Evolutionary conservation across 64 coral and sea anemone genomes (phyloP).

Genomic region (Cladopsammia gracilis): DNA sequence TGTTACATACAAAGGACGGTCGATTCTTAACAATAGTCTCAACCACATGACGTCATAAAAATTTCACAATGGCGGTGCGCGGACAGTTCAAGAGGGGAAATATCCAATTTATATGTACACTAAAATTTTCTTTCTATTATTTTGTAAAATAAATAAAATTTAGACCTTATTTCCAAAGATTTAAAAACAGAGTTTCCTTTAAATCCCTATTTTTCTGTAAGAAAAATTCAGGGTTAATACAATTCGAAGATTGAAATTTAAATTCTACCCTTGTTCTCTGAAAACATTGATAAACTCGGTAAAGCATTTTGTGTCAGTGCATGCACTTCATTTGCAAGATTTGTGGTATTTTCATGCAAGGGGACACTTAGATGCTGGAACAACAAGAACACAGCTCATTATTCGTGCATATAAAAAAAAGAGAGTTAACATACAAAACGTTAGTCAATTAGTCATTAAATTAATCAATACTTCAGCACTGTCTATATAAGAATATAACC

Average conservation of each 20-base stretch:
- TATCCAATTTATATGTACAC: too few species aligned
- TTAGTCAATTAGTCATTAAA: background rate
- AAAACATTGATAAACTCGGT: background rate
- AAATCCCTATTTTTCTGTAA: background rate
- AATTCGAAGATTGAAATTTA: background rate
- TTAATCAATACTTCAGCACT: too few species aligned
- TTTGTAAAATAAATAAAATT: too few species aligned
- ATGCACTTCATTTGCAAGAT: background rate
- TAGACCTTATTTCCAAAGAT: too few species aligned
- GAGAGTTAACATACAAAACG: background rate
- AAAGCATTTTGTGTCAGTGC: background rate
- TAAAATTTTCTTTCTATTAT: too few species aligned
- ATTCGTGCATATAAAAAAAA: background rate
- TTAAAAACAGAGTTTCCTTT: too few species aligned
- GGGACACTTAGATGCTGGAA: background rate
- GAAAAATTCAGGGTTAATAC: background rate
- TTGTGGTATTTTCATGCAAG: background rate
- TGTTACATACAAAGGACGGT: too few species aligned
- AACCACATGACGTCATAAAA: too few species aligned
- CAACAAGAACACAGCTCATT: background rate
- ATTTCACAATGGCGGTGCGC: too few species aligned
- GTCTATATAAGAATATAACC: too few species aligned
- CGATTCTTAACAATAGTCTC: too few species aligned
- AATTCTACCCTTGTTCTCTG: background rate
- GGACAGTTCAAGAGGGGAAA: too few species aligned